Evolutionary conservation across 2,113 vertebrate species (phyloP).

Genomic region (Siniperca knerii): DNA sequence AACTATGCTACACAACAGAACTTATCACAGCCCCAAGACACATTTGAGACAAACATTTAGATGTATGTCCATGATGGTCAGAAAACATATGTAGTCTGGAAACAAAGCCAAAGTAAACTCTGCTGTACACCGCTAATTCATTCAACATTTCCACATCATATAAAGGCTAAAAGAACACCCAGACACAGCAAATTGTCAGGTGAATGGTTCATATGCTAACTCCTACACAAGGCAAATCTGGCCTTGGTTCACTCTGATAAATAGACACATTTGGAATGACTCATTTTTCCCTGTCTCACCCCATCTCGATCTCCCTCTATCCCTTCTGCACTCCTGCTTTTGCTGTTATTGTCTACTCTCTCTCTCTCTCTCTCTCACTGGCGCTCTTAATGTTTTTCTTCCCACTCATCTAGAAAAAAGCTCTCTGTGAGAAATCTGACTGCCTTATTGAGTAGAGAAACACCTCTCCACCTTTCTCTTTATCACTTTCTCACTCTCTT

Average conservation of each 20-base stretch:
- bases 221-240: slow-evolving; percentile 34
- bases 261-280: slow-evolving; percentile 50
- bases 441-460: slow-evolving; percentile 2
- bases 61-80: background rate
- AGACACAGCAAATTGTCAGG: slow-evolving; percentile 1
- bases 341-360: slow-evolving; percentile 17
- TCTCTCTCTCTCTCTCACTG: background rate
- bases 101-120: background rate
- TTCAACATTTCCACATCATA: slow-evolving; percentile 33
- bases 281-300: slow-evolving; percentile 35
- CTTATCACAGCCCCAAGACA: background rate
- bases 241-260: slow-evolving; percentile 48
- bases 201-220: slow-evolving; percentile 43
- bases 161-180: background rate
- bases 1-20: background rate
- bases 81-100: background rate
- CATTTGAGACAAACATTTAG: background rate
- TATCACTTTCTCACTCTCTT: too few species aligned
- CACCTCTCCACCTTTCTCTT: slow-evolving; percentile 12
- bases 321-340: slow-evolving; percentile 29
- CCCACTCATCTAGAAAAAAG: slow-evolving; percentile 21
- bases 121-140: background rate
- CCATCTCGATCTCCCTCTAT: slow-evolving; percentile 15
- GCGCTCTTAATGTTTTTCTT: background rate
- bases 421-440: slow-evolving; percentile 12